These are phyloP conservation scores for Rhincodon typus DNA, from an alignment of 2,797 vertebrate species.

Conservation along the genomic window DNA sequence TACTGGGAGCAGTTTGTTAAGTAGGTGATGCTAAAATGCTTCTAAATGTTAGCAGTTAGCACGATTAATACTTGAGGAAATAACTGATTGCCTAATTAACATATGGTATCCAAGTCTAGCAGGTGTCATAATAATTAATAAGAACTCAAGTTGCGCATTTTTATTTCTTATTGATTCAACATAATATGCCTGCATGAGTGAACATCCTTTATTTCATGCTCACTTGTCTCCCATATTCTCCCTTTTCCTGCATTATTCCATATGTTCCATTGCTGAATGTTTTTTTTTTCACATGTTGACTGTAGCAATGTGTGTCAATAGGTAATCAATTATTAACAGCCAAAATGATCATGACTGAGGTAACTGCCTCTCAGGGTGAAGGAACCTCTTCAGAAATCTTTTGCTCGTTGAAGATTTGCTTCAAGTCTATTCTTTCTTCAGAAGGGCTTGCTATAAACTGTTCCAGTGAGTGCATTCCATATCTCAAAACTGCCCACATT, in stretches of 20 bases:
- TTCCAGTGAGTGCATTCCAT: neutral
- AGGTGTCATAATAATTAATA: conserved; percentile 2
- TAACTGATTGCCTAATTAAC: conserved; percentile 11
- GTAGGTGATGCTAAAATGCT: neutral
- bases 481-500: too few species aligned
- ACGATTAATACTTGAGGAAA: conserved; percentile 16
- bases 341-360: neutral
- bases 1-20: neutral
- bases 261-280: neutral
- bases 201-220: neutral
- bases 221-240: neutral
- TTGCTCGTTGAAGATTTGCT: neutral
- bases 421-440: neutral
- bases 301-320: neutral
- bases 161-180: neutral
- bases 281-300: neutral
- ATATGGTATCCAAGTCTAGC: neutral
- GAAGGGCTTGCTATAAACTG: too few species aligned
- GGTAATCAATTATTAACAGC: neutral
- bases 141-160: neutral
- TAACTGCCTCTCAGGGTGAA: neutral
- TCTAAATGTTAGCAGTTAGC: conserved; percentile 8
- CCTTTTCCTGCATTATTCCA: neutral
- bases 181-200: neutral
- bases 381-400: too few species aligned